phyloP scores from a whole-genome alignment of 1,140 invertebrate species.

The Trichoplusia ni region DNA sequence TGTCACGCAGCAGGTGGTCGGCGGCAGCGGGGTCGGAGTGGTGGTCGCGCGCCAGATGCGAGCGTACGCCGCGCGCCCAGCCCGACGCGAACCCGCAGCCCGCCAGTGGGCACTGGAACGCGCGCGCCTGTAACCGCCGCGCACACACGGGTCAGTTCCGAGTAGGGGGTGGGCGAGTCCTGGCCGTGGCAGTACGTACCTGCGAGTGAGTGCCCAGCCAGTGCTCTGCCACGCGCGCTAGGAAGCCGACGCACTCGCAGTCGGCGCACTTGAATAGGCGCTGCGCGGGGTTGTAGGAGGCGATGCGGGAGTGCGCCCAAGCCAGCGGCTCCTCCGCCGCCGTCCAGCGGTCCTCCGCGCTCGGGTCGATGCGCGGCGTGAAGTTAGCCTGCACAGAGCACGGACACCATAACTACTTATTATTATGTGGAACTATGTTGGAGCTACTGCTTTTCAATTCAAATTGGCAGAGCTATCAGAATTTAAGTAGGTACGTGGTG shows the following conservation, averaged over 20 bases:
- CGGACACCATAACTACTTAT: background rate
- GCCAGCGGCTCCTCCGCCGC: slow-evolving; percentile 85
- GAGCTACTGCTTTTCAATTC: too few species aligned
- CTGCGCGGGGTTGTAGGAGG: slow-evolving; percentile 87
- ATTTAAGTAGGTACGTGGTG: too few species aligned
- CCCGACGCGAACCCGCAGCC: slow-evolving; percentile 88
- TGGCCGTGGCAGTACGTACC: too few species aligned
- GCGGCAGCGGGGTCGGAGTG: slow-evolving; percentile 84
- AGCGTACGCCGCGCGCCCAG: slow-evolving; percentile 88
- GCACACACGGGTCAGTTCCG: too few species aligned
- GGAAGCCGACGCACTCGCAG: slow-evolving; percentile 90
- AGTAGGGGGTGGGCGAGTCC: too few species aligned
- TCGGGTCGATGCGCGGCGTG: slow-evolving; percentile 75
- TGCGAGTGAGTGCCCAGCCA: slow-evolving; percentile 91
- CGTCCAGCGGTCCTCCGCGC: slow-evolving; percentile 86
- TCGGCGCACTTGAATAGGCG: slow-evolving; percentile 88
- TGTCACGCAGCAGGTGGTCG: slow-evolving; percentile 84
- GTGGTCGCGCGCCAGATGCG: slow-evolving; percentile 86
- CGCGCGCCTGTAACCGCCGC: slow-evolving; percentile 79
- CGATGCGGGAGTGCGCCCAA: slow-evolving; percentile 88
- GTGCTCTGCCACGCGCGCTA: slow-evolving; percentile 91
- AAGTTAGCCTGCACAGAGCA: slow-evolving; percentile 72
- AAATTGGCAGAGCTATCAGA: too few species aligned
- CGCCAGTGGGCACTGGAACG: slow-evolving; percentile 85
- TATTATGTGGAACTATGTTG: too few species aligned